Percentiles rank a stretch among this genome's conserved stretches.
These are phyloP conservation scores for Dichetophora obliterata DNA, from an alignment of 2,888 invertebrate genomes.

Conservation along the genomic window DNA sequence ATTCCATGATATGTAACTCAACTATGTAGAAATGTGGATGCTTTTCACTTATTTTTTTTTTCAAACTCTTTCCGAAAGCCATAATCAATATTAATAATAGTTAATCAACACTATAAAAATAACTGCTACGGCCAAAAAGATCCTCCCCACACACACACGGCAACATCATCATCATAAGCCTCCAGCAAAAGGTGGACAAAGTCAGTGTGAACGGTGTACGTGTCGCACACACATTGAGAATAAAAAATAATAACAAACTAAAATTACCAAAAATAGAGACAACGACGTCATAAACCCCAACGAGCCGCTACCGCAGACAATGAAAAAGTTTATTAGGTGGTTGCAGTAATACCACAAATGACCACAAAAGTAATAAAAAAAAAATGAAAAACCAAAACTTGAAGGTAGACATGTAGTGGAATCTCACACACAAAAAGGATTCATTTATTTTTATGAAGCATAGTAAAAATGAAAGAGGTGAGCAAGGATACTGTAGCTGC, in stretches of 20 bases:
- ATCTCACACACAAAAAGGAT: conserved; percentile 31
- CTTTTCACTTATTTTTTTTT: too few relatives aligned
- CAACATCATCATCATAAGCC: not conserved
- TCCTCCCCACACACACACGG: not conserved
- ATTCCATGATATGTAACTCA: too few relatives aligned
- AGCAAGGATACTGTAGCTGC: too few relatives aligned
- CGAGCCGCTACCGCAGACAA: conserved; percentile 54
- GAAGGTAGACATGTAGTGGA: not conserved
- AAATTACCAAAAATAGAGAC: not conserved
- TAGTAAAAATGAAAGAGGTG: conserved; percentile 54
- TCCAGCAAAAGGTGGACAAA: not conserved
- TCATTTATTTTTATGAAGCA: conserved; percentile 51
- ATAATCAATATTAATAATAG: conserved; percentile 26
- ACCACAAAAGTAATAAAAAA: conserved; percentile 14
- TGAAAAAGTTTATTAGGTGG: conserved; percentile 62
- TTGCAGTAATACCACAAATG: conserved; percentile 35
- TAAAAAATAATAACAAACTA: not conserved
- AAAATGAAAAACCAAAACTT: not conserved
- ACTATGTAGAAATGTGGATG: too few relatives aligned
- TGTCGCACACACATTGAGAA: too few relatives aligned
- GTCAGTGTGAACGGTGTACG: not conserved
- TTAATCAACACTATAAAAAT: conserved; percentile 16
- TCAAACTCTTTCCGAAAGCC: not conserved
- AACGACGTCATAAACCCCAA: not conserved
- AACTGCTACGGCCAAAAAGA: not conserved